phyloP scores from a whole-genome alignment of 53 echinoderm and acorn worm species.

The Astropecten irregularis region DNA sequence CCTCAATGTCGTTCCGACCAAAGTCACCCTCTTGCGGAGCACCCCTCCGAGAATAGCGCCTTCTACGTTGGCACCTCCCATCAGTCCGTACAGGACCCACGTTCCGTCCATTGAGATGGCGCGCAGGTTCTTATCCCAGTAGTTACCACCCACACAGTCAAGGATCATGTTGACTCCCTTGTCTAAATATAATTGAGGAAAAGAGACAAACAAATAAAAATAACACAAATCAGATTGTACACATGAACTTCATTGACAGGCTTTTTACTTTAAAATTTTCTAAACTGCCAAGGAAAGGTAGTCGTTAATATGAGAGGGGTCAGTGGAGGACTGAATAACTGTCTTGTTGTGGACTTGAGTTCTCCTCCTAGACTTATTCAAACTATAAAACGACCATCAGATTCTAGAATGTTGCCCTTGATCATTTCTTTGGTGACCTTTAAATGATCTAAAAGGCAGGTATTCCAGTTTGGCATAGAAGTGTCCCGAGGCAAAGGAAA shows the following conservation, averaged over 20 bases:
- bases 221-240: background rate
- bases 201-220: background rate
- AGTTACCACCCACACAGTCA: constrained; percentile 86
- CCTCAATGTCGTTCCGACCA: constrained; percentile 76
- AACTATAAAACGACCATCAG: too few relatives aligned
- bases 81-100: constrained; percentile 89
- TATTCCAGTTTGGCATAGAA: too few relatives aligned
- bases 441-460: too few relatives aligned
- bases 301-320: too few relatives aligned
- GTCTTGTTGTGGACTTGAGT: too few relatives aligned
- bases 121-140: constrained; percentile 78
- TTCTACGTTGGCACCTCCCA: constrained; percentile 78
- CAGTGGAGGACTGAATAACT: too few relatives aligned
- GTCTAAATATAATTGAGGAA: constrained; percentile 39
- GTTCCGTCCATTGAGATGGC: constrained; percentile 75
- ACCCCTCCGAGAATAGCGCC: constrained; percentile 68
- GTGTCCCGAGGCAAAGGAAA: too few relatives aligned
- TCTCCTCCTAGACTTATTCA: too few relatives aligned
- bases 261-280: background rate
- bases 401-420: too few relatives aligned
- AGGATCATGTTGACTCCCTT: constrained; percentile 89
- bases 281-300: too few relatives aligned
- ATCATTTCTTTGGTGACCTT: too few relatives aligned
- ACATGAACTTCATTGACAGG: background rate
- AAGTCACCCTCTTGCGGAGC: constrained; percentile 72